Evolutionary conservation across 2,113 vertebrate species (phyloP).

Genomic region (Epinephelus cyanopodus): DNA sequence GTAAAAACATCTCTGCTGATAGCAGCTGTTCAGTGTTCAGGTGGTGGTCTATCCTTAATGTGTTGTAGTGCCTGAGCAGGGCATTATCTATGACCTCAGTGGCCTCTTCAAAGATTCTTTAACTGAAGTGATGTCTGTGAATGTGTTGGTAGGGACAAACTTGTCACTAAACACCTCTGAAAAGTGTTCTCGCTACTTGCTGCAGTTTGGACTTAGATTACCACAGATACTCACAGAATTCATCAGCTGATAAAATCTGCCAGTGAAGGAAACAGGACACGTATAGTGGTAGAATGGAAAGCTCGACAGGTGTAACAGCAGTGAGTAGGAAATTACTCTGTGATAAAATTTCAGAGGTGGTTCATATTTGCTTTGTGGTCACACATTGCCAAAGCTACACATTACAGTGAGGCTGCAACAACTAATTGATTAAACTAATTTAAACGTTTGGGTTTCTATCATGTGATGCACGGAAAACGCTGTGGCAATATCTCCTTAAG

Average conservation of each 20-base stretch:
- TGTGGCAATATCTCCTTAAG: too few species aligned
- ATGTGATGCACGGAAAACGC: too few species aligned
- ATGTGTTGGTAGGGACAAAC: not conserved
- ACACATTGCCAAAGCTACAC: not conserved
- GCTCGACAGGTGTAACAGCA: not conserved
- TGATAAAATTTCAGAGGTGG: not conserved
- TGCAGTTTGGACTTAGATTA: not conserved
- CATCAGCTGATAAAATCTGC: not conserved
- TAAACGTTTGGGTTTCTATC: too few species aligned
- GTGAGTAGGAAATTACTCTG: not conserved
- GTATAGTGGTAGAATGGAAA: not conserved
- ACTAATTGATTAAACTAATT: too few species aligned
- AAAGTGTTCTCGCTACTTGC: not conserved
- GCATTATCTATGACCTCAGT: not conserved
- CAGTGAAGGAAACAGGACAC: not conserved
- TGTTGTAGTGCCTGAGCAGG: not conserved
- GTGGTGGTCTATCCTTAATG: not conserved
- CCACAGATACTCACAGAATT: not conserved
- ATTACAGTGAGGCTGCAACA: too few species aligned
- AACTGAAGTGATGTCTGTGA: not conserved
- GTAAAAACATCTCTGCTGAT: not conserved
- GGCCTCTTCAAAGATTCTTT: too few species aligned
- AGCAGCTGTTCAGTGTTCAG: not conserved
- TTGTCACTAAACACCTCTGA: not conserved
- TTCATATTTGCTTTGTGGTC: not conserved